Conservation (phyloP, 2,888 invertebrate genomes). For the Luperina nickerlii region DNA sequence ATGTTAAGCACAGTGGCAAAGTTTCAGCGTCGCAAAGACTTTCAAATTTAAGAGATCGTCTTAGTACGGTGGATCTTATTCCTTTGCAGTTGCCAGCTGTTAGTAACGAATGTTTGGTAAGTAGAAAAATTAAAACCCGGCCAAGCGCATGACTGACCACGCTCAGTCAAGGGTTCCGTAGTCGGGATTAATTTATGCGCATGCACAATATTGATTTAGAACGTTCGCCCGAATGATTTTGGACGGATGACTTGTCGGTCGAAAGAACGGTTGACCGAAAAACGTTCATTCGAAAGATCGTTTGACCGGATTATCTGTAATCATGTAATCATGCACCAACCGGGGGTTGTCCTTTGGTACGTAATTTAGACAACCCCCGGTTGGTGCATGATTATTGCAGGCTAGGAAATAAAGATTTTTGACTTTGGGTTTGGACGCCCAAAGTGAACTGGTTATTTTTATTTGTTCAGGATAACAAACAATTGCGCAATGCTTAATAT, state of each 20-base stretch:
- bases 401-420: neutral
- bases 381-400: neutral
- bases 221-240: neutral
- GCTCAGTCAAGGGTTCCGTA: neutral
- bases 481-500: too few species aligned
- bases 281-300: neutral
- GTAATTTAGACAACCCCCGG: neutral
- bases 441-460: neutral
- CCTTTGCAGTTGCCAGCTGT: conserved; percentile 84
- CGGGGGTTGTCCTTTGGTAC: too few species aligned
- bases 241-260: neutral
- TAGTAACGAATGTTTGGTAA: conserved; percentile 79
- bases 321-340: neutral
- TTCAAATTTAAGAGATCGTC: conserved; percentile 83
- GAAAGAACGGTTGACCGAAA: neutral
- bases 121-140: conserved; percentile 47
- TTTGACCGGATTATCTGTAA: neutral
- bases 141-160: neutral
- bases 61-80: conserved; percentile 85
- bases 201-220: conserved; percentile 8
- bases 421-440: neutral
- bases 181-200: neutral
- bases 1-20: conserved; percentile 78
- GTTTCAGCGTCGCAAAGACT: conserved; percentile 87
- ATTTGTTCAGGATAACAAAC: too few species aligned